phyloP scores from a whole-genome alignment of 2,113 vertebrate genomes.

The Entomyzon cyanotis region DNA sequence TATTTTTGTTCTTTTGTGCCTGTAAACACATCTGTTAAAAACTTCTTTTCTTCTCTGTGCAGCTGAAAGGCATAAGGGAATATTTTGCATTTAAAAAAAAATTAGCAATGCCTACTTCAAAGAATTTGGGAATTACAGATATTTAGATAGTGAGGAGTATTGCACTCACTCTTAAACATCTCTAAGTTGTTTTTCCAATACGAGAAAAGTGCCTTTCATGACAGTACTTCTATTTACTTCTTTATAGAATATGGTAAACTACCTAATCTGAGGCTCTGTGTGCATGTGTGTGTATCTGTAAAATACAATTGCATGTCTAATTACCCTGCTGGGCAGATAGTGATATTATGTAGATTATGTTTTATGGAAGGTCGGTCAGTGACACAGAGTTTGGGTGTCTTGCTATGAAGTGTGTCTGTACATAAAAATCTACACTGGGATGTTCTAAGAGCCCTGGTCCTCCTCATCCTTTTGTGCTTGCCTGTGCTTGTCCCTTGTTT shows the following conservation, averaged over 20 bases:
- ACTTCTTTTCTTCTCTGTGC: background rate
- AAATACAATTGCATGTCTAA: background rate
- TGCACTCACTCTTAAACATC: background rate
- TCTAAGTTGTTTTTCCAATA: background rate
- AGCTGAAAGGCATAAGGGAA: background rate
- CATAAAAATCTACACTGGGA: background rate
- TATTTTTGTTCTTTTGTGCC: background rate
- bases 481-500: background rate
- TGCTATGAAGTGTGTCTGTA: background rate
- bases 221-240: background rate
- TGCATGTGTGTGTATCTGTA: background rate
- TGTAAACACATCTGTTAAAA: slow-evolving; percentile 20
- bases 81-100: background rate
- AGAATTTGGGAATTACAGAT: background rate
- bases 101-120: background rate
- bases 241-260: background rate
- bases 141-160: background rate
- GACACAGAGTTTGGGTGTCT: background rate
- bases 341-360: background rate
- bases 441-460: background rate
- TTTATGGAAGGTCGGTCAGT: background rate
- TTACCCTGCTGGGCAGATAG: background rate
- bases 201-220: background rate
- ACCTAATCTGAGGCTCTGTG: background rate
- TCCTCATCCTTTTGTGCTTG: background rate